phyloP scores from a whole-genome alignment of 2,797 vertebrate genomes.

The Sciaenops ocellatus region DNA sequence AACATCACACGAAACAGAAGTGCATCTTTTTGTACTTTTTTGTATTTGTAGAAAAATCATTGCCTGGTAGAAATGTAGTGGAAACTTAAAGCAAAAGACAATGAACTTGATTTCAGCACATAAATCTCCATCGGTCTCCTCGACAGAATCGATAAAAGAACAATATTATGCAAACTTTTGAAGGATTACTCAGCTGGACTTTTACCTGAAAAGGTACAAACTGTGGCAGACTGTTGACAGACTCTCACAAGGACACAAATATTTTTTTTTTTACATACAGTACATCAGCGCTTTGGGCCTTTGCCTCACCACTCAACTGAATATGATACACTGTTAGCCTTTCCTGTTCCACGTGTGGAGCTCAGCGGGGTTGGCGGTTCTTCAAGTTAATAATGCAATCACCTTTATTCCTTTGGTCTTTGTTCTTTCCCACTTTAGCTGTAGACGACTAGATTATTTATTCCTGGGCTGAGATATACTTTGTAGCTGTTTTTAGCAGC shows the following conservation, averaged over 20 bases:
- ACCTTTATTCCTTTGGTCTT: background rate
- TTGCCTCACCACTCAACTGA: slow-evolving; percentile 52
- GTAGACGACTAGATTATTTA: background rate
- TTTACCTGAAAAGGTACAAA: slow-evolving; percentile 54
- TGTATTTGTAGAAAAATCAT: slow-evolving; percentile 83
- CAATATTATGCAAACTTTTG: slow-evolving; percentile 84
- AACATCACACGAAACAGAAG: slow-evolving; percentile 55
- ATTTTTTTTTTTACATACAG: slow-evolving; percentile 67
- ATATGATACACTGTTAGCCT: slow-evolving; percentile 55
- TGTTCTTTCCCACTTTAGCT: background rate
- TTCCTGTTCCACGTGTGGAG: slow-evolving; percentile 54
- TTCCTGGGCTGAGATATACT: background rate
- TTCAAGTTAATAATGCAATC: slow-evolving; percentile 17
- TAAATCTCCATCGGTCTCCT: slow-evolving; percentile 56
- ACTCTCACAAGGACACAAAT: slow-evolving; percentile 53
- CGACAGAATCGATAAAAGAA: slow-evolving; percentile 64
- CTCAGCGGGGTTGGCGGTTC: slow-evolving; percentile 16
- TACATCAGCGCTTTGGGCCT: slow-evolving; percentile 55
- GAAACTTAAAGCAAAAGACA: slow-evolving; percentile 63
- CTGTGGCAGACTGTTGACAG: slow-evolving; percentile 69
- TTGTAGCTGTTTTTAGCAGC: background rate
- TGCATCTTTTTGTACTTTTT: slow-evolving; percentile 85
- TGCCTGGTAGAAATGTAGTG: slow-evolving; percentile 76
- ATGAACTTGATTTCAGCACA: slow-evolving; percentile 64
- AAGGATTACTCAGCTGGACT: slow-evolving; percentile 58